phyloP scores from a whole-genome alignment of 2,797 vertebrate genomes.

The Cetoscarus ocellatus region DNA sequence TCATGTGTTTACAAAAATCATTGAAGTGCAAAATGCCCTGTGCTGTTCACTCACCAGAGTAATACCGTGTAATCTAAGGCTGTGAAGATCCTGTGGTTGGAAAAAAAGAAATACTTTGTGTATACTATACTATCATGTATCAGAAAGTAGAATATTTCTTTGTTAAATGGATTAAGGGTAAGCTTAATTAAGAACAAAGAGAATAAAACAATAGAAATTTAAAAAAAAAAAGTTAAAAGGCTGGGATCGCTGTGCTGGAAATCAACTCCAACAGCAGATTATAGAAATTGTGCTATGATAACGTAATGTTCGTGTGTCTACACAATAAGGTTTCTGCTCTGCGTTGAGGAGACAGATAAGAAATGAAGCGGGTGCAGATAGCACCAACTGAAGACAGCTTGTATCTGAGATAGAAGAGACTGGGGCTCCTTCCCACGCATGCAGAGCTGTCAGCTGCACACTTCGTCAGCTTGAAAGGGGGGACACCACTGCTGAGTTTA shows the following conservation, averaged over 20 bases:
- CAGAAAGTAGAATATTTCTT: no score
- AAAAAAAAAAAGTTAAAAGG: neutral
- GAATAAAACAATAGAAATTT: no score
- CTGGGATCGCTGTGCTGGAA: neutral
- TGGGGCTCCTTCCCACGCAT: constrained; percentile 23
- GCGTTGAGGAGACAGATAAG: constrained; percentile 67
- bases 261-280: neutral
- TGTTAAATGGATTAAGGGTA: no score
- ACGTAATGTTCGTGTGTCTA: neutral
- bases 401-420: constrained; percentile 63
- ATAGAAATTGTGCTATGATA: constrained; percentile 13
- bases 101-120: no score
- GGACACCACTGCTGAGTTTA: constrained; percentile 38
- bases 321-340: constrained; percentile 14
- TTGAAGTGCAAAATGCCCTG: no score
- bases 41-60: no score
- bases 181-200: no score
- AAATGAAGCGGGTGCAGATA: constrained; percentile 30
- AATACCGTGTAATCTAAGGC: no score
- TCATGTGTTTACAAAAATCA: no score
- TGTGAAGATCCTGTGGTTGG: no score
- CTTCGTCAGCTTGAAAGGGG: constrained; percentile 42
- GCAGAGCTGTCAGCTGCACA: constrained; percentile 36
- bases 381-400: constrained; percentile 60
- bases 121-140: no score